These are phyloP conservation scores for Drosophila navojoa DNA, from an alignment of 1,140 invertebrate genomes.

Conservation along the genomic window DNA sequence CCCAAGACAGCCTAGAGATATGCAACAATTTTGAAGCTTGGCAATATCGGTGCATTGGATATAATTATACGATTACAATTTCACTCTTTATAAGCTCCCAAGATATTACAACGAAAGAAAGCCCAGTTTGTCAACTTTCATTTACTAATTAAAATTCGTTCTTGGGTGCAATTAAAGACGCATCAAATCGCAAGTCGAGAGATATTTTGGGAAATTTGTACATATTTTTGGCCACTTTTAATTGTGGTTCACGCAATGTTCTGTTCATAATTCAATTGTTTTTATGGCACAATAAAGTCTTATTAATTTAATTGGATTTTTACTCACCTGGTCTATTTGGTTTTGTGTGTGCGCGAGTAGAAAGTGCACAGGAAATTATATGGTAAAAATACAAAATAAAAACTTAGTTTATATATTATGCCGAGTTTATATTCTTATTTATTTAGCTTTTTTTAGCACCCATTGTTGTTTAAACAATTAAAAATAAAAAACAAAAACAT, in stretches of 20 bases:
- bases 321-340: conserved; percentile 25
- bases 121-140: too few relatives aligned
- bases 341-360: conserved; percentile 52
- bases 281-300: conserved; percentile 72
- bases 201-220: conserved; percentile 28
- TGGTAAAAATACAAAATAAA: conserved; percentile 35
- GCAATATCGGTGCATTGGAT: neutral
- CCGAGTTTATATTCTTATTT: conserved; percentile 71
- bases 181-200: conserved; percentile 51
- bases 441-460: conserved; percentile 77
- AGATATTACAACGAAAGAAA: too few relatives aligned
- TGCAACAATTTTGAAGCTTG: conserved; percentile 19
- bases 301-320: conserved; percentile 78
- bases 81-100: neutral
- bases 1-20: conserved; percentile 30
- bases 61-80: neutral
- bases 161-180: conserved; percentile 61
- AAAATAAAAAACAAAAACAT: conserved; percentile 49
- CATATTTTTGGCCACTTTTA: conserved; percentile 41
- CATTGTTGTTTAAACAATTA: conserved; percentile 82
- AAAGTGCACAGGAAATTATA: conserved; percentile 75
- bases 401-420: conserved; percentile 73
- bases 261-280: conserved; percentile 79
- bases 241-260: conserved; percentile 61
- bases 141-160: neutral